Evolutionary conservation across 2,888 invertebrate species (phyloP).

Genomic region (Luperina testacea): DNA sequence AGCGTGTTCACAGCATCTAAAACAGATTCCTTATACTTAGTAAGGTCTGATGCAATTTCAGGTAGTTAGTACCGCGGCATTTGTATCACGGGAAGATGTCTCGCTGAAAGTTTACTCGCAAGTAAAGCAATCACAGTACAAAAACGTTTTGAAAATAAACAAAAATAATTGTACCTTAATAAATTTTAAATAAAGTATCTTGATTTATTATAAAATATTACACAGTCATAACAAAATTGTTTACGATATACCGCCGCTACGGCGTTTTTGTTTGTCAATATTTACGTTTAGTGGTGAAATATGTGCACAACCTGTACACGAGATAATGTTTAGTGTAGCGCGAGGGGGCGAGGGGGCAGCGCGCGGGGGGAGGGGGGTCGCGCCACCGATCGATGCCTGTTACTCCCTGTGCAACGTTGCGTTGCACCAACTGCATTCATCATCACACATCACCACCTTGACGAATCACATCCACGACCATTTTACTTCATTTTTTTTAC

Average conservation of each 20-base stretch:
- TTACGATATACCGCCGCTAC: background rate
- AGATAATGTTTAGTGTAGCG: conserved; percentile 79
- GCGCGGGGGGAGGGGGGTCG: conserved; percentile 57
- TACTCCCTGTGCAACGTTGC: conserved; percentile 79
- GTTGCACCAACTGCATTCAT: conserved; percentile 81
- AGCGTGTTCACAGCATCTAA: conserved; percentile 14
- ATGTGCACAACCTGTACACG: conserved; percentile 70
- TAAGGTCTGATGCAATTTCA: conserved; percentile 22
- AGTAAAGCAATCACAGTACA: background rate
- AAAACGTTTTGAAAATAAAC: background rate
- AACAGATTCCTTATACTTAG: conserved; percentile 11
- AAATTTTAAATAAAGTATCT: background rate
- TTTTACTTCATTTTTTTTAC: background rate
- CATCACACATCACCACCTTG: conserved; percentile 62
- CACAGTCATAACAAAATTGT: conserved; percentile 7
- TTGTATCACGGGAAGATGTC: conserved; percentile 4
- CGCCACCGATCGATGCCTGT: conserved; percentile 84
- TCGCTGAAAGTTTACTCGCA: conserved; percentile 8
- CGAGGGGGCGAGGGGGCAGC: conserved; percentile 62
- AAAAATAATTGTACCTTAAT: background rate
- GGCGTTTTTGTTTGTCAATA: conserved; percentile 44
- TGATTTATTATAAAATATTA: background rate
- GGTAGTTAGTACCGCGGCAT: background rate
- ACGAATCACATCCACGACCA: background rate
- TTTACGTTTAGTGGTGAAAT: conserved; percentile 51